phyloP scores from a whole-genome alignment of 2,113 vertebrate species.

The Hoplias malabaricus region DNA sequence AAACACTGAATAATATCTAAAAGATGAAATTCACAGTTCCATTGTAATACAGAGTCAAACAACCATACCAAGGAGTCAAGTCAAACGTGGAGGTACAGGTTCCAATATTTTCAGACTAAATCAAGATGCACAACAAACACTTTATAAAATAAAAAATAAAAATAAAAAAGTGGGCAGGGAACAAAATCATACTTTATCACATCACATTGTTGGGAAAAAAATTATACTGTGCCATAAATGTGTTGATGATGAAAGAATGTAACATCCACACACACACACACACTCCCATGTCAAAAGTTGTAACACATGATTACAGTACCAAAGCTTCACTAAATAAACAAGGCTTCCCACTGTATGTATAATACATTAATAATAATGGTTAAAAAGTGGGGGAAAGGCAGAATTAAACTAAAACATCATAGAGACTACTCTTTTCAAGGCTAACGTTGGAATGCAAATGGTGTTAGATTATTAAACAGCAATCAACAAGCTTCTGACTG shows the following conservation, averaged over 20 bases:
- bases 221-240: neutral
- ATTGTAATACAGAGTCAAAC: constrained; percentile 63
- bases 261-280: constrained; percentile 10
- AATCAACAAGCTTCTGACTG: neutral
- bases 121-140: constrained; percentile 26
- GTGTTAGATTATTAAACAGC: neutral
- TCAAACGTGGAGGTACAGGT: constrained; percentile 43
- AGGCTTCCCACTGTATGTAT: constrained; percentile 11
- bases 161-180: too few species aligned
- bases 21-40: constrained; percentile 71
- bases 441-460: neutral
- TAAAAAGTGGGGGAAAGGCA: neutral
- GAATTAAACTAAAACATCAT: neutral
- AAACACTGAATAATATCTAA: constrained; percentile 51
- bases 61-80: constrained; percentile 46
- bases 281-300: constrained; percentile 24
- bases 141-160: constrained; percentile 15
- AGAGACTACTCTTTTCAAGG: neutral
- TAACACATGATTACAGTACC: constrained; percentile 26
- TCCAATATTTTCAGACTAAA: constrained; percentile 13
- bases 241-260: constrained; percentile 11
- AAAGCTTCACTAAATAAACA: constrained; percentile 34
- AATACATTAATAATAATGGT: constrained; percentile 15
- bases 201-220: constrained; percentile 23
- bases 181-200: constrained; percentile 14